A percentile compares a stretch with the other conserved stretches of the same genome.
These are phyloP conservation scores for Ophonus ardosiacus DNA, from an alignment of 2,888 invertebrate species.

Conservation along the genomic window DNA sequence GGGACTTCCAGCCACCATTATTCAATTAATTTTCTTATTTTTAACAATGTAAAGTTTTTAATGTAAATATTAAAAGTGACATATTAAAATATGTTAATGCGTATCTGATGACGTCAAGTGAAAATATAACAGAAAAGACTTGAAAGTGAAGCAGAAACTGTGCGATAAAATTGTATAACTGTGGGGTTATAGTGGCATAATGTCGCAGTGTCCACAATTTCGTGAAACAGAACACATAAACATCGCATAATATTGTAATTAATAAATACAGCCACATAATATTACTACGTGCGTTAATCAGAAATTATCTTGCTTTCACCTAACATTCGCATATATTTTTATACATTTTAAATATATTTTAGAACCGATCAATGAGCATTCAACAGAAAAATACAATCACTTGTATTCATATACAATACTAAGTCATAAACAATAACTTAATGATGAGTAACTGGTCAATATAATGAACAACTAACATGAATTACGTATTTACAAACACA, in stretches of 20 bases:
- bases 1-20: neutral
- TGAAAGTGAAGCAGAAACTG: constrained; percentile 38
- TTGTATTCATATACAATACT: constrained; percentile 45
- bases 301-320: constrained; percentile 63
- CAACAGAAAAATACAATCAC: constrained; percentile 53
- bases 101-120: constrained; percentile 57
- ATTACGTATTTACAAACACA: constrained; percentile 62
- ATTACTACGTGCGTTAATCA: constrained; percentile 61
- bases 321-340: constrained; percentile 63
- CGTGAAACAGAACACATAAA: constrained; percentile 63
- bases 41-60: neutral
- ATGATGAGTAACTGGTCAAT: constrained; percentile 47
- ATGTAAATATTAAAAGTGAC: neutral
- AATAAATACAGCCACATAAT: constrained; percentile 61
- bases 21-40: constrained; percentile 6
- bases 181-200: constrained; percentile 57
- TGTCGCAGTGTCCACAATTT: constrained; percentile 55
- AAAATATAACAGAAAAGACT: constrained; percentile 35
- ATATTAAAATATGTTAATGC: neutral
- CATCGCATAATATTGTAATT: constrained; percentile 61
- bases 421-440: constrained; percentile 43
- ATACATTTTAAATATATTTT: constrained; percentile 59
- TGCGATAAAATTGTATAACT: constrained; percentile 28
- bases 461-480: constrained; percentile 57
- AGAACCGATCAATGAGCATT: constrained; percentile 59